Evolutionary conservation across 2,888 invertebrate genomes (phyloP).

Genomic region (Tiphia femorata): DNA sequence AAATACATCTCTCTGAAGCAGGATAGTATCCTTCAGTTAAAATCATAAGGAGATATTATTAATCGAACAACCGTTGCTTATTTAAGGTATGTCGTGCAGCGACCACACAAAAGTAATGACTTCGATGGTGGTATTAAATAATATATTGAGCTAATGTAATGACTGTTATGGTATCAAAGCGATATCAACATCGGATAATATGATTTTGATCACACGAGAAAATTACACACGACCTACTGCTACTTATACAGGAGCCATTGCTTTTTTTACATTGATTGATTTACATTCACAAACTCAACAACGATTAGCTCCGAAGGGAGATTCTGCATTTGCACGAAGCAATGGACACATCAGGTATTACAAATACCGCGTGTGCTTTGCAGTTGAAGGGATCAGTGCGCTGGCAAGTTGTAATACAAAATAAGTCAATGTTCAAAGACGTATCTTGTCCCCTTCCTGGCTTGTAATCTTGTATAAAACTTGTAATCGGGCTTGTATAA

Average conservation of each 20-base stretch:
- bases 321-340: slow-evolving; percentile 29
- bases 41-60: slow-evolving; percentile 12
- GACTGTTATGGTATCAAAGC: slow-evolving; percentile 44
- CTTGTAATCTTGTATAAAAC: slow-evolving; percentile 29
- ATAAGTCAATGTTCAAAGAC: background rate
- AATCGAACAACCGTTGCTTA: slow-evolving; percentile 27
- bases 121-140: slow-evolving; percentile 36
- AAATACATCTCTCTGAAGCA: slow-evolving; percentile 29
- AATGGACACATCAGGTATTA: slow-evolving; percentile 35
- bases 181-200: slow-evolving; percentile 44
- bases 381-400: slow-evolving; percentile 43
- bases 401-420: slow-evolving; percentile 20
- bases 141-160: slow-evolving; percentile 41
- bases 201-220: slow-evolving; percentile 50
- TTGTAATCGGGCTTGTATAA: slow-evolving; percentile 22
- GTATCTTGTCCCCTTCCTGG: slow-evolving; percentile 1
- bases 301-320: slow-evolving; percentile 21
- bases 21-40: slow-evolving; percentile 19
- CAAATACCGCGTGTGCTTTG: slow-evolving; percentile 19
- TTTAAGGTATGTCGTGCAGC: slow-evolving; percentile 32
- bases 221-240: slow-evolving; percentile 45
- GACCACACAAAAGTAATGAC: slow-evolving; percentile 35
- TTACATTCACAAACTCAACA: slow-evolving; percentile 27
- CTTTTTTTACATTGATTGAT: slow-evolving; percentile 28
- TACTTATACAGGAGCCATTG: slow-evolving; percentile 36